A percentile compares a stretch with the other conserved stretches of the same genome.
Evolutionary conservation across 2,888 invertebrate genomes (phyloP).

Genomic region (Stenotaenia linearis): DNA sequence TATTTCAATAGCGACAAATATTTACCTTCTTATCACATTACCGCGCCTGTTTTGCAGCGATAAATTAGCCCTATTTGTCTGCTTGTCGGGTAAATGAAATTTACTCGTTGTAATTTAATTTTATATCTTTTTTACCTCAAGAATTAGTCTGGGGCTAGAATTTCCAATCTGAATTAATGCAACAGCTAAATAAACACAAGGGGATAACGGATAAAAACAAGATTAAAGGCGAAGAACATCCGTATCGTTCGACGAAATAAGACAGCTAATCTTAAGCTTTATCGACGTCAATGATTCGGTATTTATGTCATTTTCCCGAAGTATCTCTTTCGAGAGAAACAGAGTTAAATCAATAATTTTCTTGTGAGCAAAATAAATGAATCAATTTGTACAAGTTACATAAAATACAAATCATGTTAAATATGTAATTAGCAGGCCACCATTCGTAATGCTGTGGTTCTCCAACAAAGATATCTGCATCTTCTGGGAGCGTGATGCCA

Average conservation of each 20-base stretch:
- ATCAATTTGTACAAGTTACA: no score
- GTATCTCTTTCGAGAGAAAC: no score
- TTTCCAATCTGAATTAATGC: background rate
- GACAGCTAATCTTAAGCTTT: background rate
- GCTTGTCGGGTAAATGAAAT: background rate
- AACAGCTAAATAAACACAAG: background rate
- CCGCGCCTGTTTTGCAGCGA: background rate
- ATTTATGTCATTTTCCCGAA: no score
- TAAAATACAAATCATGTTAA: no score
- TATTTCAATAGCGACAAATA: background rate
- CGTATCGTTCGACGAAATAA: background rate
- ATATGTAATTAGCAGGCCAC: no score
- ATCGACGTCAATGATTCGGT: background rate
- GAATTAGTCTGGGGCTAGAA: background rate
- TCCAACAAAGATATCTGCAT: no score
- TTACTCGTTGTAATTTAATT: background rate
- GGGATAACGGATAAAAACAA: background rate
- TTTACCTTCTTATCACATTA: background rate
- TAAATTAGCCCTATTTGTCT: background rate
- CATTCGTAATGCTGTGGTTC: no score
- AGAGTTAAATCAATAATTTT: no score
- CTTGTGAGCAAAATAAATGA: no score
- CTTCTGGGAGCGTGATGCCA: no score
- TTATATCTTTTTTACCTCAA: background rate
- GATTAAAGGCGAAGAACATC: no score